phyloP scores from a whole-genome alignment of 1,140 invertebrate species.

The Zaprionus lachaisei region DNA sequence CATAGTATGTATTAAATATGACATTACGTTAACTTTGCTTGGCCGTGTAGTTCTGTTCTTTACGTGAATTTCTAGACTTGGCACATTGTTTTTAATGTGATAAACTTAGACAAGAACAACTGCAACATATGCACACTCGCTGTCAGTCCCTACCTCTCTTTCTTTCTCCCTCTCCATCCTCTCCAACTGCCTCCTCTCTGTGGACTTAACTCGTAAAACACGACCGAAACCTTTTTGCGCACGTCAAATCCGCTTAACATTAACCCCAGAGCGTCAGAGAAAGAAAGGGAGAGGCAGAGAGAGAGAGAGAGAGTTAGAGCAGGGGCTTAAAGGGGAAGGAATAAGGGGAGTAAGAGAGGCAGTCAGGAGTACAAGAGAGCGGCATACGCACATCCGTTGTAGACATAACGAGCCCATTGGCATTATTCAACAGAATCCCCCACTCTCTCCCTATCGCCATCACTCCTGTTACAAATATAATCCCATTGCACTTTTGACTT shows the following conservation, averaged over 20 bases:
- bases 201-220: conserved; percentile 5
- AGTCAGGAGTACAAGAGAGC: not conserved
- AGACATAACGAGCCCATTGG: conserved; percentile 53
- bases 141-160: not conserved
- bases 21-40: not conserved
- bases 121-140: not conserved
- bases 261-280: not conserved
- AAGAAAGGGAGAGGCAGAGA: not conserved
- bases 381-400: conserved; percentile 47
- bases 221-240: conserved; percentile 40
- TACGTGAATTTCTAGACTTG: conserved; percentile 14
- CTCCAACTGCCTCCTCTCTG: not conserved
- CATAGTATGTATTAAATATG: no score
- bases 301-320: not conserved
- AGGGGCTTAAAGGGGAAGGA: not conserved
- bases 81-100: conserved; percentile 7
- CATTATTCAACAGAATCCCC: conserved; percentile 18
- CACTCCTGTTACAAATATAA: conserved; percentile 43
- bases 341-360: not conserved
- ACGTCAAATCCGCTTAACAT: conserved; percentile 44
- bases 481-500: conserved; percentile 67
- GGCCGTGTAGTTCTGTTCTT: not conserved
- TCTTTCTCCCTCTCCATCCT: not conserved
- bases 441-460: not conserved
- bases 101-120: conserved; percentile 12